These are phyloP conservation scores for Schizothorax lantsangensis DNA, from an alignment of 2,797 vertebrate genomes.

Conservation along the genomic window DNA sequence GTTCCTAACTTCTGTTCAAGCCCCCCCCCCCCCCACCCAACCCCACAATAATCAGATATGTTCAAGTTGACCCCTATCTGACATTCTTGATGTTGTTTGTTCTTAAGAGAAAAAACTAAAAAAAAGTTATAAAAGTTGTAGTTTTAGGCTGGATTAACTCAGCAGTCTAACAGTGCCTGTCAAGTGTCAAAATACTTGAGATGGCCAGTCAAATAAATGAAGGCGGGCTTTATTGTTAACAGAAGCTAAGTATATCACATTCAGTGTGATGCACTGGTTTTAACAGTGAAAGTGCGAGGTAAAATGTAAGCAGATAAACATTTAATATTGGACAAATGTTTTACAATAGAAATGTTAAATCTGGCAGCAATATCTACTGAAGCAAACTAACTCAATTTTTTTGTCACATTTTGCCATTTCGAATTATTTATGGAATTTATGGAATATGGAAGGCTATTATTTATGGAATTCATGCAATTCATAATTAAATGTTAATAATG, in stretches of 20 bases:
- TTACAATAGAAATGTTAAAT: not conserved
- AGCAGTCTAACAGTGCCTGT: not conserved
- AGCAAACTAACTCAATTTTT: not conserved
- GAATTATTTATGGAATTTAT: not conserved
- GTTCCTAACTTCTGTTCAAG: not conserved
- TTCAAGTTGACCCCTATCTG: not conserved
- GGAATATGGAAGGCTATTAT: no score
- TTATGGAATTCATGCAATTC: not conserved
- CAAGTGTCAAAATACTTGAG: not conserved
- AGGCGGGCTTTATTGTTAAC: not conserved
- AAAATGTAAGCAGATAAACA: constrained; percentile 6
- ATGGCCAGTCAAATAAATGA: not conserved
- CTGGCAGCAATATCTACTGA: no score
- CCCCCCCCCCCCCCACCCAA: not conserved
- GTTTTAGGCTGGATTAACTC: not conserved
- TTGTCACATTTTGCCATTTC: not conserved
- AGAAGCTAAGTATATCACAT: not conserved
- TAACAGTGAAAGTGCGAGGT: not conserved
- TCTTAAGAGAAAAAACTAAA: not conserved
- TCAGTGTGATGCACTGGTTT: not conserved
- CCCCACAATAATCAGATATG: not conserved
- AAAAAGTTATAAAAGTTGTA: not conserved
- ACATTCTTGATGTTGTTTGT: not conserved
- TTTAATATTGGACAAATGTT: not conserved
- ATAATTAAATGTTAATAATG: not conserved